These are phyloP conservation scores for Passerina amoena DNA, from an alignment of 2,113 vertebrate genomes.

Conservation along the genomic window DNA sequence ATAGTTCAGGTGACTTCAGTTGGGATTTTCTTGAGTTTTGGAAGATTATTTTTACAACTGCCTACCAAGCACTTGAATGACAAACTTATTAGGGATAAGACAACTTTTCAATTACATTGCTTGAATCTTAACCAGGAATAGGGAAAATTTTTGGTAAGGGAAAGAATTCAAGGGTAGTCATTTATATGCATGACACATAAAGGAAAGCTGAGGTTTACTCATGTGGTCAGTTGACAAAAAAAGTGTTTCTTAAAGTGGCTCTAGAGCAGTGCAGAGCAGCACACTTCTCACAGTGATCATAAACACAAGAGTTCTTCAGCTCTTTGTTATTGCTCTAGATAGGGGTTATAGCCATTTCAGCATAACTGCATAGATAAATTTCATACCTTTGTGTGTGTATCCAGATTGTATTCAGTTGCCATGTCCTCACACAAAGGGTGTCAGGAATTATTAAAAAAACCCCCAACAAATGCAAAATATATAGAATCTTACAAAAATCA, in stretches of 20 bases:
- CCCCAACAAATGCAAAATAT: neutral
- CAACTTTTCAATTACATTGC: neutral
- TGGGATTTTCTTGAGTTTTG: neutral
- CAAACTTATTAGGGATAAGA: neutral
- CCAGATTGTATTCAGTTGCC: neutral
- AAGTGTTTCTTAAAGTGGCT: neutral
- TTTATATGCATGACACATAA: neutral
- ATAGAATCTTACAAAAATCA: neutral
- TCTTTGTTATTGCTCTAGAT: neutral
- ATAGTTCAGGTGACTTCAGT: neutral
- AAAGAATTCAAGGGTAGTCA: neutral
- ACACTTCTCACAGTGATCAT: neutral
- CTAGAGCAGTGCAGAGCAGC: neutral
- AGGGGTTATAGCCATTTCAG: neutral
- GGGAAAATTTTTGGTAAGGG: neutral
- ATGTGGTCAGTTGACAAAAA: neutral
- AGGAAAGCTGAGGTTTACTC: neutral
- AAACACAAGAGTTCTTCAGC: neutral
- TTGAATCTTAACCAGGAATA: neutral
- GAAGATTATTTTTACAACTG: neutral
- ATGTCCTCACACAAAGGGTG: neutral
- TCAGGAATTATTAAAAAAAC: neutral
- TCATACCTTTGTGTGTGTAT: neutral
- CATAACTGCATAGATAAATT: neutral
- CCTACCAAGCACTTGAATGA: neutral